Conservation (phyloP, 2,888 invertebrate species). For the Malthinus seriepunctatus region DNA sequence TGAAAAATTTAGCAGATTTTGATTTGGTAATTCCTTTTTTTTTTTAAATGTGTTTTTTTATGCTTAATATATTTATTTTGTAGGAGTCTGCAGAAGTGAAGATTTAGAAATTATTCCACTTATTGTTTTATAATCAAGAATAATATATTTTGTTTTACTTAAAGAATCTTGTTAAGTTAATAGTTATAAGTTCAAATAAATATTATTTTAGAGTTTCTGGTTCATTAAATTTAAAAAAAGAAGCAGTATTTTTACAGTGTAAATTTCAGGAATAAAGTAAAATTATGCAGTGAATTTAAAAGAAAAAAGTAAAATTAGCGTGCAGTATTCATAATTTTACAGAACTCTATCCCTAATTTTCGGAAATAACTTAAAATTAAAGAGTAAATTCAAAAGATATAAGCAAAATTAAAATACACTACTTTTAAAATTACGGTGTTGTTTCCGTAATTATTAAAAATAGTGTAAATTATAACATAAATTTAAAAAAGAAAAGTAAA, state of each 20-base stretch:
- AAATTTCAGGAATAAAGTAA: background rate
- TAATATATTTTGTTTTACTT: too few relatives aligned
- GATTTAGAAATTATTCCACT: too few relatives aligned
- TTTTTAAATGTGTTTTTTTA: too few relatives aligned
- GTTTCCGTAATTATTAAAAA: background rate
- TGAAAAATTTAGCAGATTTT: background rate
- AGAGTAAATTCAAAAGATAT: background rate
- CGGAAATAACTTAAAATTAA: background rate
- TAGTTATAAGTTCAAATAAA: background rate
- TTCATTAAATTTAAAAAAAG: background rate
- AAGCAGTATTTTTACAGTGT: background rate
- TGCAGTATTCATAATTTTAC: too few relatives aligned
- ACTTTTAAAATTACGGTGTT: background rate
- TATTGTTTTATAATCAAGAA: too few relatives aligned
- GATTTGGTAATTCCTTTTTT: background rate
- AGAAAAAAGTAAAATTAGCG: background rate
- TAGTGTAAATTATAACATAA: too few relatives aligned
- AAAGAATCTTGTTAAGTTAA: too few relatives aligned
- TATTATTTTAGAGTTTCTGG: background rate
- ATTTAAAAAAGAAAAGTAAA: background rate
- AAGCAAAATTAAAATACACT: background rate
- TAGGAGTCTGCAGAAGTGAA: background rate
- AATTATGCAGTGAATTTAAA: background rate
- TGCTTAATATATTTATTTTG: background rate
- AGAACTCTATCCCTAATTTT: background rate